phyloP scores from a whole-genome alignment of 2,113 vertebrate genomes.

The Syrrhaptes paradoxus region DNA sequence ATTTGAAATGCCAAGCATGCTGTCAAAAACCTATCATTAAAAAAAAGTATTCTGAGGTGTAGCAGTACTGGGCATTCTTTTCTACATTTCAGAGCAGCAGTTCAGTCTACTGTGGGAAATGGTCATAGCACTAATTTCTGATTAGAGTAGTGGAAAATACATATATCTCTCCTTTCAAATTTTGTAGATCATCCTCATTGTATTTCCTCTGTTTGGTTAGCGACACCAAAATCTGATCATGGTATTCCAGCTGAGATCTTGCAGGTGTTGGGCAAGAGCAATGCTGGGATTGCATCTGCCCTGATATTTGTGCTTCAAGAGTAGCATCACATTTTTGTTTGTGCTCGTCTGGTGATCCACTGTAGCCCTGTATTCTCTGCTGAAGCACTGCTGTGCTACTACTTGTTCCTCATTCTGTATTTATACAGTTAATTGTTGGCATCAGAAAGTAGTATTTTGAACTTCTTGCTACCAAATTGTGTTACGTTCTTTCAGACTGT shows the following conservation, averaged over 20 bases:
- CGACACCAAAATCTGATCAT: neutral
- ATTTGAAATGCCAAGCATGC: neutral
- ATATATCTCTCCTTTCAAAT: neutral
- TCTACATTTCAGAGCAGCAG: neutral
- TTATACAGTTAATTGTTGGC: neutral
- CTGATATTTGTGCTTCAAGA: neutral
- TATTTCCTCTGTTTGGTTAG: neutral
- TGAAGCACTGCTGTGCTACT: neutral
- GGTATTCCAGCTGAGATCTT: neutral
- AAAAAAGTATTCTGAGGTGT: neutral
- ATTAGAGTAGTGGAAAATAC: neutral
- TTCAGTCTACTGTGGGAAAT: neutral
- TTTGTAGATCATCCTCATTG: neutral
- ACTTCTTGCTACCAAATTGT: neutral
- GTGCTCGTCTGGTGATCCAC: rapidly evolving
- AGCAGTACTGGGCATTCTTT: neutral
- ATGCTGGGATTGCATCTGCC: neutral
- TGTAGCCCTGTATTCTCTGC: neutral
- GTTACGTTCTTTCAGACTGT: neutral
- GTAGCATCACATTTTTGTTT: neutral
- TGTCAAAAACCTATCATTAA: neutral
- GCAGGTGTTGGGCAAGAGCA: neutral
- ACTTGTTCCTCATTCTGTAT: neutral
- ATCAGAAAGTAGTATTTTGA: neutral
- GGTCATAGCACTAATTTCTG: neutral